Evolutionary conservation across 2,797 vertebrate genomes (phyloP), one percentile per base, ranked within the genome.

Genomic region (Fundulus diaphanus): DNA sequence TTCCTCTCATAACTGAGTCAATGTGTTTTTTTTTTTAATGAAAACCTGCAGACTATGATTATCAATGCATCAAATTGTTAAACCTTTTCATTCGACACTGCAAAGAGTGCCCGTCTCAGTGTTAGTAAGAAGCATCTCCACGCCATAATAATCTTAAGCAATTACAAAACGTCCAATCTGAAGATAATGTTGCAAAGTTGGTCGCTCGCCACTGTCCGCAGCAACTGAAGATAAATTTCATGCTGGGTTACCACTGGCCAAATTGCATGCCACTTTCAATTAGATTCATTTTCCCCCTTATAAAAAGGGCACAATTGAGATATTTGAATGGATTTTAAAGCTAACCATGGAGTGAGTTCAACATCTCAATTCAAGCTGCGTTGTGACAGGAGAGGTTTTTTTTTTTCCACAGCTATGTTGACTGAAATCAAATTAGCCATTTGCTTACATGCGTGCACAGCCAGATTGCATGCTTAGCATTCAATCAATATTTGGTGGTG

Each of bases 191-290:
- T 49, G 80, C 73, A 72, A 85, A 89, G 88, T 92, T 86, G 80
- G 80, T n/a, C n/a, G 78, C 83, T 92, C 79, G 84, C 77, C 68
- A 63, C 72, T 49, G 65, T 68, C 82, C 79, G 73, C 83, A 83
- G 79, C 84, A 88, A 84, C 83, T 71, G 82, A 87, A 88, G 86
- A 88, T 89, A 93, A 87, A 95, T 94, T 94, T 94, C 93, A 94
- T 78, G 89, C 92, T 90, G 92, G 88, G 89, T 92, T 92, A 93
- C 90, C 86, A 85, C 81, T 76, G 89, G 90, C 89, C 92, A 93
- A n/a, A 92, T 94, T 93, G 91, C 85, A 84, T 92, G 93, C 92
- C 94, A 94, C 92, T 92, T 95, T 90, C 92, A 93, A 94, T 95
- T 93, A 92, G 85, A 83, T 80, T 92, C 86, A 89, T 87, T 89